Evolutionary conservation across 1,140 invertebrate species (phyloP).

Genomic region (Hycleus cichorii): DNA sequence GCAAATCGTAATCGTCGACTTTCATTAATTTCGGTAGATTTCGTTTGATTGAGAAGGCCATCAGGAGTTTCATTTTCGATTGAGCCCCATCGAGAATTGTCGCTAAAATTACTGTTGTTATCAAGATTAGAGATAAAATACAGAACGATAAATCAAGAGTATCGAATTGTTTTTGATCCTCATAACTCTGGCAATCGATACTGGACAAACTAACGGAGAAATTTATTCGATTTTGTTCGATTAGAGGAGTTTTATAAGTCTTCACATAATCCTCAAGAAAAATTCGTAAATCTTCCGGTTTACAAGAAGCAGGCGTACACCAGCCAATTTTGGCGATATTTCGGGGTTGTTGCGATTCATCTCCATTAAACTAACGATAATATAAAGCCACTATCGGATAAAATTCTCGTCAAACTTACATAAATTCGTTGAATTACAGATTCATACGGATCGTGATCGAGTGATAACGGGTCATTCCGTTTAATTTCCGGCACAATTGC

Average conservation of each 20-base stretch:
- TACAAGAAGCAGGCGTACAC: constrained; percentile 46
- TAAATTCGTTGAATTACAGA: constrained; percentile 45
- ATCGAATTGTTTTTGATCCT: constrained; percentile 32
- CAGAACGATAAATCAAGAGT: constrained; percentile 41
- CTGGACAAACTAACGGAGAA: constrained; percentile 34
- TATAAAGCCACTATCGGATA: not conserved
- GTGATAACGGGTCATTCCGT: constrained; percentile 33
- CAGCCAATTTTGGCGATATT: constrained; percentile 45
- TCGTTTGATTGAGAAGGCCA: constrained; percentile 43
- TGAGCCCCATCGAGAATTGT: no score
- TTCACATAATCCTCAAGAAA: constrained; percentile 40
- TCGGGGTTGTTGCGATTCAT: constrained; percentile 36
- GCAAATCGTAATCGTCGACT: constrained; percentile 40
- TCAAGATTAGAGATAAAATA: no score
- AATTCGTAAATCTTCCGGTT: constrained; percentile 38
- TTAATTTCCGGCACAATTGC: constrained; percentile 38
- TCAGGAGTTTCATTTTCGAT: constrained; percentile 20
- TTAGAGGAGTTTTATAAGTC: constrained; percentile 39
- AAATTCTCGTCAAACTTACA: constrained; percentile 36
- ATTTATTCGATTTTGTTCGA: constrained; percentile 33
- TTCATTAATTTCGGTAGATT: constrained; percentile 40
- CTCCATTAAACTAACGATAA: constrained; percentile 31
- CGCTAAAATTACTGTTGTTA: no score
- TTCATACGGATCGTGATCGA: constrained; percentile 40
- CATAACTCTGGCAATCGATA: constrained; percentile 36